phyloP scores from a whole-genome alignment of 2,113 vertebrate genomes.

The Brienomyrus longianalis region DNA sequence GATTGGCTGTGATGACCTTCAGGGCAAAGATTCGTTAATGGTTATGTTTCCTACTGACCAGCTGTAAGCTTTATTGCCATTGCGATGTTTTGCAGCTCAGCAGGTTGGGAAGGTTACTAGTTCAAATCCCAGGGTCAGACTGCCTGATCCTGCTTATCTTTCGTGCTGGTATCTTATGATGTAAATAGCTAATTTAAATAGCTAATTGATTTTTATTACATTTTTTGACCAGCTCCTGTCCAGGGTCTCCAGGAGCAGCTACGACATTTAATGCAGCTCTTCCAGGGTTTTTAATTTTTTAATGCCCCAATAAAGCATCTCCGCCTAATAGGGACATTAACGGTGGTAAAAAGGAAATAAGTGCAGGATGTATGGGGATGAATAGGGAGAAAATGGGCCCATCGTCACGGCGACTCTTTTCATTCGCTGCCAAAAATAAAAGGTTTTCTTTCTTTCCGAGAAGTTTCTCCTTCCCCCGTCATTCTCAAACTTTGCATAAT shows the following conservation, averaged over 20 bases:
- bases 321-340: background rate
- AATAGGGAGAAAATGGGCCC: background rate
- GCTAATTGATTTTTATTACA: background rate
- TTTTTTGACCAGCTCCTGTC: background rate
- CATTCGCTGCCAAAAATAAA: background rate
- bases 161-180: background rate
- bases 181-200: background rate
- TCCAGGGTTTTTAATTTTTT: background rate
- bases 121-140: background rate
- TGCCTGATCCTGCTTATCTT: background rate
- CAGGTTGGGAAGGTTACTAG: background rate
- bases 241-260: background rate
- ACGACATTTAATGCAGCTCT: background rate
- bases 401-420: background rate
- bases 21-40: background rate
- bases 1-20: background rate
- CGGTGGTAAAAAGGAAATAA: background rate
- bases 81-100: background rate
- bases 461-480: background rate
- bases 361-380: background rate
- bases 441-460: background rate
- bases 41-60: background rate
- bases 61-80: background rate
- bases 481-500: background rate
- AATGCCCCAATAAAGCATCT: background rate